Percentiles rank a stretch among this genome's conserved stretches.
Evolutionary conservation across 2,888 invertebrate species (phyloP).

Genomic region (Melipona beecheii): DNA sequence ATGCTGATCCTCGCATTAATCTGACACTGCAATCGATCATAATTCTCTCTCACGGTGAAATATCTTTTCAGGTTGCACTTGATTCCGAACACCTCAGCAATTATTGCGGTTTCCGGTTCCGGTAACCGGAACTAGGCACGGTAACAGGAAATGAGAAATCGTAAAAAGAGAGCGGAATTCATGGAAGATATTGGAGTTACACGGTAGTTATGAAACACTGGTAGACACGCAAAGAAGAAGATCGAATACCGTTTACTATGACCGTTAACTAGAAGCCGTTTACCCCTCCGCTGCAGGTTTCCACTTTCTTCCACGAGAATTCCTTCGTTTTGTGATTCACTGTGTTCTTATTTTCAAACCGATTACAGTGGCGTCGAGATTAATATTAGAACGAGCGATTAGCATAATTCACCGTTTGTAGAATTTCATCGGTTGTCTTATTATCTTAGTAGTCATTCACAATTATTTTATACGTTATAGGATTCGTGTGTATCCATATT

Average conservation of each 20-base stretch:
- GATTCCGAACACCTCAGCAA: neutral
- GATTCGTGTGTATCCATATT: too few species aligned
- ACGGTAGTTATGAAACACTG: slow-evolving; percentile 37
- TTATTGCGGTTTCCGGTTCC: neutral
- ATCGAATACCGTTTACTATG: slow-evolving; percentile 69
- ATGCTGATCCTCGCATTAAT: neutral
- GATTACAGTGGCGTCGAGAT: slow-evolving; percentile 30
- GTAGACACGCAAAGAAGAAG: slow-evolving; percentile 43
- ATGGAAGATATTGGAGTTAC: slow-evolving; percentile 17
- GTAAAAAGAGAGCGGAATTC: neutral
- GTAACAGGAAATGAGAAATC: slow-evolving; percentile 3
- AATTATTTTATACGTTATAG: neutral
- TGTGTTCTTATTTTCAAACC: slow-evolving; percentile 38
- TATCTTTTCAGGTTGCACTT: neutral
- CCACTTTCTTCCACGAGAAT: slow-evolving; percentile 59
- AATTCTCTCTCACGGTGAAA: neutral
- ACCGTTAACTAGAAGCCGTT: slow-evolving; percentile 65
- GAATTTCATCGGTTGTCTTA: neutral
- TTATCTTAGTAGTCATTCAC: neutral
- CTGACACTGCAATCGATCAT: neutral
- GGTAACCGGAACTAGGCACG: slow-evolving; percentile 20
- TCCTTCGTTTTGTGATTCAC: slow-evolving; percentile 41
- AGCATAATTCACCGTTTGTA: neutral
- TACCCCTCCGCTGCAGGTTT: slow-evolving; percentile 56
- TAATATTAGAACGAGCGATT: slow-evolving; percentile 35